A percentile compares a stretch with the other conserved stretches of the same genome.
These are phyloP conservation scores for Pangasianodon hypophthalmus DNA, from an alignment of 2,113 vertebrate genomes.

Conservation along the genomic window DNA sequence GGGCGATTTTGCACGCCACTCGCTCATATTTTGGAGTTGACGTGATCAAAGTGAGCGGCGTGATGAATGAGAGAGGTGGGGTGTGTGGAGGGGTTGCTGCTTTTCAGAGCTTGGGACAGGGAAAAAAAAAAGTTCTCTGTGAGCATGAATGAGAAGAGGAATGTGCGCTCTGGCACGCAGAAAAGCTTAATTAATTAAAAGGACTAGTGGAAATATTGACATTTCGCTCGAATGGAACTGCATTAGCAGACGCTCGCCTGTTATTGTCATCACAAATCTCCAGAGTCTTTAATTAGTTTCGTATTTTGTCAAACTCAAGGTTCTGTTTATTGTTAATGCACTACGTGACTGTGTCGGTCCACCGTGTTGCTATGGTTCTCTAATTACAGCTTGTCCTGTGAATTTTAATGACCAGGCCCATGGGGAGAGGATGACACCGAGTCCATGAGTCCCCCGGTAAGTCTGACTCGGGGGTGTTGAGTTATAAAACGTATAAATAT, in stretches of 20 bases:
- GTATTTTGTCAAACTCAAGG: conserved; percentile 64
- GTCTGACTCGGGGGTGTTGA: neutral
- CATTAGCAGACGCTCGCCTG: conserved; percentile 55
- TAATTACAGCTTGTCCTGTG: conserved; percentile 63
- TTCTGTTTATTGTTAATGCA: conserved; percentile 67
- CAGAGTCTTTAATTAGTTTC: conserved; percentile 67
- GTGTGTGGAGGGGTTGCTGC: neutral
- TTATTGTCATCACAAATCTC: conserved; percentile 48
- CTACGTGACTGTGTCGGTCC: conserved; percentile 65
- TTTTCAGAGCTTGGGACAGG: neutral
- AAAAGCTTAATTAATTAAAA: conserved; percentile 27
- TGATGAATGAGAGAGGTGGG: neutral
- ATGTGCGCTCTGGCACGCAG: neutral
- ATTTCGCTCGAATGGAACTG: conserved; percentile 54
- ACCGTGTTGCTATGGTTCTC: conserved; percentile 66
- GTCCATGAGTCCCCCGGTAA: neutral
- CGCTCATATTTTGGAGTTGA: conserved; percentile 22
- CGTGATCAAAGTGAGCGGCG: conserved; percentile 8
- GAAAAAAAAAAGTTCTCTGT: conserved; percentile 5
- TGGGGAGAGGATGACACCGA: conserved; percentile 1
- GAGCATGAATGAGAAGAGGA: neutral
- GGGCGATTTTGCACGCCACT: conserved; percentile 36
- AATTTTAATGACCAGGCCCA: conserved; percentile 67
- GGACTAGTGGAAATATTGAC: conserved; percentile 47
- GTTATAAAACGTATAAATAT: neutral